Evolutionary conservation across 2,888 invertebrate species (phyloP), one percentile per base, ranked within the genome.

Genomic region (Nysson spinosus): DNA sequence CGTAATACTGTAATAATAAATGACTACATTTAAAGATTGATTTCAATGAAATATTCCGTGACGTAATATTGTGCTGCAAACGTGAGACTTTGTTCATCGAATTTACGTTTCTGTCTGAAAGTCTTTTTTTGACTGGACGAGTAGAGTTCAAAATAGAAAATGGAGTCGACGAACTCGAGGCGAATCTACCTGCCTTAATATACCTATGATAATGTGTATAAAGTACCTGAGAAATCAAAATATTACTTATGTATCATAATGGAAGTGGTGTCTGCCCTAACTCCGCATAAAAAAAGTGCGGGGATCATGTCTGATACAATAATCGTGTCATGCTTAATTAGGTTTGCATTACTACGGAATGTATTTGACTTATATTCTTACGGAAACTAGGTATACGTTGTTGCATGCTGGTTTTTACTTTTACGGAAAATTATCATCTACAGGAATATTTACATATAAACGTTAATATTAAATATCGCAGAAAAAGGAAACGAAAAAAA

Each of bases 181-280:
- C 56, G 37, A 54, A 63, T 56, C 56, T 75, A 70, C 75, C 79
- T 77, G 78, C 79, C 74, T 84, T 79, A 75, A 80, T 55, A 60
- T 78, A 78, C 76, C 81, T 78, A 84, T 81, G 81, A 83, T 84
- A 83, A 83, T 84, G 84, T 86, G 81, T 85, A 85, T 85, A 86
- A 86, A 85, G 87, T 87, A 87, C 87, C 87, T 87, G 87, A 87
- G 69, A 71, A 75, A 75, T 75, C 75, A 75, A 75, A 75, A 75
- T 40, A 66, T 63, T 62, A 68, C 67, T 63, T 75, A 75, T 57
- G 47, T 50, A 49, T 24, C 7, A 24, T 46, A 34, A 43, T 28
- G 35, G 14, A 20, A 19, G 17, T 52, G 7, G 16, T 28, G 46
- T 40, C 49, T 32, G 28, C 61, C 42, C 35, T 32, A 50, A 26